phyloP scores from a whole-genome alignment of 2,888 invertebrate genomes.

The Habrosyne pyritoides region DNA sequence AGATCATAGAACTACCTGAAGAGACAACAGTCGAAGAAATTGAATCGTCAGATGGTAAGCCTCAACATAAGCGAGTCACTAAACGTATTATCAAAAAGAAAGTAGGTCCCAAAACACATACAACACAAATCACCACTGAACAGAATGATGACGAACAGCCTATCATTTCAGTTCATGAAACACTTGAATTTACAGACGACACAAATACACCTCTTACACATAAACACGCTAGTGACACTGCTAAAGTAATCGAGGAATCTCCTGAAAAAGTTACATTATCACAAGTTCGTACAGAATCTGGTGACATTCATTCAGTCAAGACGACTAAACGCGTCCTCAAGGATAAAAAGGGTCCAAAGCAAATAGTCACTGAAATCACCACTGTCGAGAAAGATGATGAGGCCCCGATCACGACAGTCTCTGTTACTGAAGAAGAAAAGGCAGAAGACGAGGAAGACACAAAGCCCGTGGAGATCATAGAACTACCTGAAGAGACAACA shows the following conservation, averaged over 20 bases:
- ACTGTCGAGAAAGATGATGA: conserved; percentile 39
- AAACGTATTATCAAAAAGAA: conserved; percentile 62
- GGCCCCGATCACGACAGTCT: conserved; percentile 27
- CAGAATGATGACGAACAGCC: conserved; percentile 39
- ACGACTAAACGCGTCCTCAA: conserved; percentile 71
- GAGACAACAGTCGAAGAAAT: conserved; percentile 48
- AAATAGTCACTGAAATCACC: conserved; percentile 70
- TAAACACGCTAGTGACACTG: conserved; percentile 17
- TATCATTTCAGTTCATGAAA: conserved; percentile 15
- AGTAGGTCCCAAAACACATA: conserved; percentile 50
- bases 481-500: conserved; percentile 41
- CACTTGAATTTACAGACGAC: conserved; percentile 26
- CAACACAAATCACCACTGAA: conserved; percentile 42
- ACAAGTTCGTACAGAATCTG: conserved; percentile 26
- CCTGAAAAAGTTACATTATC: conserved; percentile 34
- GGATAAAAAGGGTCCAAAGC: conserved; percentile 64
- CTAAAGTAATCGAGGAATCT: conserved; percentile 23
- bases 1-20: conserved; percentile 51
- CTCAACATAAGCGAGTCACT: conserved; percentile 48
- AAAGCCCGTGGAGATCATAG: conserved; percentile 27
- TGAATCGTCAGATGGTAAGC: conserved; percentile 42
- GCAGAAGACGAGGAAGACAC: conserved; percentile 38
- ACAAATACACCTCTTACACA: conserved; percentile 24
- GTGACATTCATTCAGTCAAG: conserved; percentile 30
- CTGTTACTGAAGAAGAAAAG: conserved; percentile 25